Evolutionary conservation across 1,140 invertebrate species (phyloP).

Genomic region (Ridgeia piscesae): DNA sequence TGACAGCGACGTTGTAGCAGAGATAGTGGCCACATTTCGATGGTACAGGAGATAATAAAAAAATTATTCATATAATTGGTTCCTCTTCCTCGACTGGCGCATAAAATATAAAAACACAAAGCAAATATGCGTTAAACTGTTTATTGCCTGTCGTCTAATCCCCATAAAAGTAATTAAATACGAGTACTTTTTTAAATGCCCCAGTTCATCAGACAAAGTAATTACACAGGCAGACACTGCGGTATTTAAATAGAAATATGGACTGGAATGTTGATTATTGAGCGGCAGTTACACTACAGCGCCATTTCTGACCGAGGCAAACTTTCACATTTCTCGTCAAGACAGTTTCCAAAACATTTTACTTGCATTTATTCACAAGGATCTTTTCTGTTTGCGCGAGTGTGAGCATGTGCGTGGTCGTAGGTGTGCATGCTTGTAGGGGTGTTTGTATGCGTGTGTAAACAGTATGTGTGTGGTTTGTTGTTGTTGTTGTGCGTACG

Average conservation of each 20-base stretch:
- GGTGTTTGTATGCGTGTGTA: neutral
- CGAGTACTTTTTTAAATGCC: neutral
- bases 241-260: neutral
- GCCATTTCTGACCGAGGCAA: neutral
- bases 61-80: neutral
- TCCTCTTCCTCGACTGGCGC: neutral
- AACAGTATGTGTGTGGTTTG: neutral
- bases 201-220: neutral
- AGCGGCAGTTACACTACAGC: neutral
- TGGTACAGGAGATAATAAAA: neutral
- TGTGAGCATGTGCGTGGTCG: neutral
- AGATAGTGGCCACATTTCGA: neutral
- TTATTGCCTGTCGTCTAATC: neutral
- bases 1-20: neutral
- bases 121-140: neutral
- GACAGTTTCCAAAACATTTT: no score
- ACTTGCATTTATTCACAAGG: no score
- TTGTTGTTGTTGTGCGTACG: no score
- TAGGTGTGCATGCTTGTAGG: neutral
- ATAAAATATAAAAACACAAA: neutral
- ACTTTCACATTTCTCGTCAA: no score
- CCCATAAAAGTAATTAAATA: neutral
- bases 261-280: neutral
- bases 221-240: neutral
- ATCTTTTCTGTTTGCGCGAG: no score